Conservation (phyloP, 2,113 vertebrate species). For the Poeciliopsis occidentalis region DNA sequence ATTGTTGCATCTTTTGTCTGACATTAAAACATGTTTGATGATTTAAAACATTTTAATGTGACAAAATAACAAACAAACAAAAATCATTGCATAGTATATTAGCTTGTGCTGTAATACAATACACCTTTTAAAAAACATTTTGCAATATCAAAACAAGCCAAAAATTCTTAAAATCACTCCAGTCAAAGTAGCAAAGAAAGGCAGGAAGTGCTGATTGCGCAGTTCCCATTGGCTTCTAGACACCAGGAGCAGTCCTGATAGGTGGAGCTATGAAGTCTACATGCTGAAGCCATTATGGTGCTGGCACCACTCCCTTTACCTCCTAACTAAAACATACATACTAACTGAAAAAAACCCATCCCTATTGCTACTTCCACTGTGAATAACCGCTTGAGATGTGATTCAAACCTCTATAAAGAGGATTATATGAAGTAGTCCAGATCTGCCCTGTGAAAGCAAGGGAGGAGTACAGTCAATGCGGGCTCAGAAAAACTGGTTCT, state of each 20-base stretch:
- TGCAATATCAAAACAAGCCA: background rate
- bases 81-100: background rate
- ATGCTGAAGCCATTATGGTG: conserved; percentile 80
- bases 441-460: conserved; percentile 22
- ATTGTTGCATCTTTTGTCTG: background rate
- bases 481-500: background rate
- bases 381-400: conserved; percentile 46
- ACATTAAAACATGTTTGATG: background rate
- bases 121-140: background rate
- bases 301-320: conserved; percentile 68
- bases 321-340: conserved; percentile 69
- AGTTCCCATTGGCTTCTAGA: conserved; percentile 66
- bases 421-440: conserved; percentile 24
- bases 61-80: no score
- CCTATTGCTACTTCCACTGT: conserved; percentile 56
- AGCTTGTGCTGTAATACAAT: background rate
- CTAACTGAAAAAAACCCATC: conserved; percentile 61
- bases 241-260: conserved; percentile 52
- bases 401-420: conserved; percentile 44
- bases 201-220: conserved; percentile 75
- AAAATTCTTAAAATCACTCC: background rate
- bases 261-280: conserved; percentile 62
- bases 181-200: conserved; percentile 46
- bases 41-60: background rate
- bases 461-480: conserved; percentile 6